These are phyloP conservation scores for Anoura caudifer DNA, from an alignment of 2,113 vertebrate genomes.

Conservation along the genomic window DNA sequence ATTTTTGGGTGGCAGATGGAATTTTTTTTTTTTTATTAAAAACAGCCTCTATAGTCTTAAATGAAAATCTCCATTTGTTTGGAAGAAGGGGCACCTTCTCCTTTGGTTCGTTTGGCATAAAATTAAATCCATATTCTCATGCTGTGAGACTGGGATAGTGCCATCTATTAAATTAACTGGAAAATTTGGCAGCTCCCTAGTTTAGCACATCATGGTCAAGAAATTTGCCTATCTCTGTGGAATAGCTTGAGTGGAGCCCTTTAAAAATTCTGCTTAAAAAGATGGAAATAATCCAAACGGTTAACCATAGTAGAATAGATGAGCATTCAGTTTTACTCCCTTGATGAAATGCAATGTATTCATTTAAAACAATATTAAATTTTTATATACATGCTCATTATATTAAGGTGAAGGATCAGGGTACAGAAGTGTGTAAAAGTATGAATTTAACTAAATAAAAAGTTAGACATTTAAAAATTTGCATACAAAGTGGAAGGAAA, in stretches of 20 bases:
- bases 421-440: neutral
- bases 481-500: neutral
- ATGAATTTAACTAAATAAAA: neutral
- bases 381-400: neutral
- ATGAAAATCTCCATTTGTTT: neutral
- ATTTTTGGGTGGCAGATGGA: slow-evolving; percentile 18
- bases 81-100: slow-evolving; percentile 13
- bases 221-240: neutral
- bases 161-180: slow-evolving; percentile 52
- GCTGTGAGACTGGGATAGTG: neutral
- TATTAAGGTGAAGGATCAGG: neutral
- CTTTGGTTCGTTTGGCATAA: slow-evolving; percentile 6
- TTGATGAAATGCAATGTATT: neutral
- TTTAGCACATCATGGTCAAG: neutral
- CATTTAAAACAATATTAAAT: neutral
- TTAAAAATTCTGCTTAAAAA: slow-evolving; percentile 8
- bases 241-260: neutral
- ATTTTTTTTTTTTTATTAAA: slow-evolving; percentile 1
- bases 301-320: neutral
- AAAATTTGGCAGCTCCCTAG: slow-evolving; percentile 47
- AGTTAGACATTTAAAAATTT: neutral
- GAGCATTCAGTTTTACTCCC: neutral
- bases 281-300: neutral
- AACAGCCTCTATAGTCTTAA: neutral
- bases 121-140: slow-evolving; percentile 18